Evolutionary conservation across 2,797 vertebrate genomes (phyloP).

Genomic region (Neopelma chrysocephalum): DNA sequence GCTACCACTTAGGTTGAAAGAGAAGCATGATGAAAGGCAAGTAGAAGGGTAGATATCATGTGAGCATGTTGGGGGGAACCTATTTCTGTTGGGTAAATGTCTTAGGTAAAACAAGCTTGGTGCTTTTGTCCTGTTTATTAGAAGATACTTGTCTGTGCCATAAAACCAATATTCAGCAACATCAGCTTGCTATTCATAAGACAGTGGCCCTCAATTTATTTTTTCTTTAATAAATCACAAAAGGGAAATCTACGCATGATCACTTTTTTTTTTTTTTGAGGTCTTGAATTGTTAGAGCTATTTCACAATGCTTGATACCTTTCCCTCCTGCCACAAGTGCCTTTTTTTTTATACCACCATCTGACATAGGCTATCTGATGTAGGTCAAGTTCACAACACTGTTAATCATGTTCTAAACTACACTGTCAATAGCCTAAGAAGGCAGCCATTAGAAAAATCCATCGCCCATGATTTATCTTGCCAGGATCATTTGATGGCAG

Average conservation of each 20-base stretch:
- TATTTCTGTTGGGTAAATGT: not conserved
- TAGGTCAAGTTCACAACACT: not conserved
- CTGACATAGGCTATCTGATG: not conserved
- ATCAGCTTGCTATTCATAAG: not conserved
- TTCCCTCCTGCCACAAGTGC: not conserved
- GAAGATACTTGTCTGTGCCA: not conserved
- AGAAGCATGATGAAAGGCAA: not conserved
- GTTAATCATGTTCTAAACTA: constrained; percentile 29
- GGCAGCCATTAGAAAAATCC: constrained; percentile 25
- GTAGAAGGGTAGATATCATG: not conserved
- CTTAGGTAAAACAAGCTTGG: not conserved
- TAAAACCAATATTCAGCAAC: not conserved
- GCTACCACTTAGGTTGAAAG: not conserved
- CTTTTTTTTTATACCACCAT: not conserved
- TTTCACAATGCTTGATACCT: not conserved
- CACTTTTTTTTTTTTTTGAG: not conserved
- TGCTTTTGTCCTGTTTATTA: not conserved
- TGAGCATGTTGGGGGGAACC: not conserved
- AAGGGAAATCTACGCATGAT: not conserved
- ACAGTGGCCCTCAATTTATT: not conserved
- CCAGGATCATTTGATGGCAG: not conserved
- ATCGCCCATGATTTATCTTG: constrained; percentile 22
- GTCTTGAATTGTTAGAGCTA: not conserved
- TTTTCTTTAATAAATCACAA: not conserved
- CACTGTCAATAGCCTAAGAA: not conserved